Percentiles rank a stretch among this genome's conserved stretches.
Evolutionary conservation across 2,888 invertebrate genomes (phyloP).

Genomic region (Coelogynopora nodosa): DNA sequence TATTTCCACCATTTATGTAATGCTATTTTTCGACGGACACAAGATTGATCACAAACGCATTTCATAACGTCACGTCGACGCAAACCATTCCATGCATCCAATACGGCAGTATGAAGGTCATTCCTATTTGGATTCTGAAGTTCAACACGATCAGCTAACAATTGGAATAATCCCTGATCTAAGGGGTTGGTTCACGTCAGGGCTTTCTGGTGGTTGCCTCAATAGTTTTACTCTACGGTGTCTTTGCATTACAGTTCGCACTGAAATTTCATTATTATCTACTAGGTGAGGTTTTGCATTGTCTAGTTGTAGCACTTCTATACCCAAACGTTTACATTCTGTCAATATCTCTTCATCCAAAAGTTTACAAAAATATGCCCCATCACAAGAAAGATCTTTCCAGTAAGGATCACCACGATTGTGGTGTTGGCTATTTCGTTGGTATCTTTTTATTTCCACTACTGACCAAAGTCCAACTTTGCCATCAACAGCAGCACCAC

Average conservation of each 20-base stretch:
- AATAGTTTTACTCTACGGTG: not conserved
- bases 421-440: not conserved
- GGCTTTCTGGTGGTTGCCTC: not conserved
- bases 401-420: not conserved
- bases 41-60: not conserved
- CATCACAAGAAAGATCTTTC: not conserved
- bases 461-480: not conserved
- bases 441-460: not conserved
- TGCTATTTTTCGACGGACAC: not conserved
- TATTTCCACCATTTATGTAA: not conserved
- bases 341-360: not conserved
- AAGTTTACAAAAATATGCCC: not conserved
- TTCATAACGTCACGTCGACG: not conserved
- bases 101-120: not conserved
- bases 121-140: not conserved
- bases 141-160: not conserved
- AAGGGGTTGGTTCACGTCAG: not conserved
- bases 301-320: not conserved
- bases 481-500: not conserved
- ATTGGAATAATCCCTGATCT: not conserved
- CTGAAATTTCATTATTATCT: not conserved
- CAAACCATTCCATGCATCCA: not conserved
- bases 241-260: not conserved
- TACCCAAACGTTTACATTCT: not conserved
- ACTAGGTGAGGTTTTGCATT: not conserved